phyloP scores from a whole-genome alignment of 2,113 vertebrate species.

The Aythya baeri region DNA sequence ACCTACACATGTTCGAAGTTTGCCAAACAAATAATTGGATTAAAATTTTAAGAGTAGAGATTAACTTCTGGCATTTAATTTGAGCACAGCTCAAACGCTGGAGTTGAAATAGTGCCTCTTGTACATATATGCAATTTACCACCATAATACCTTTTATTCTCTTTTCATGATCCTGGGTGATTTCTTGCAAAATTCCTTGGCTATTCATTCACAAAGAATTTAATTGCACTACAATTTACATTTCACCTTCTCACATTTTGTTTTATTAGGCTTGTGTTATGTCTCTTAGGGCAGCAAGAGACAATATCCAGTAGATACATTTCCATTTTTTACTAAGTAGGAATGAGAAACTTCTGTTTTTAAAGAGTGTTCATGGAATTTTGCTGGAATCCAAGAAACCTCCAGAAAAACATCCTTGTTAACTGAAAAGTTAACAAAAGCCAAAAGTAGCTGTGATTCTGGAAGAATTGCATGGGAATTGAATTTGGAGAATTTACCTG shows the following conservation, averaged over 20 bases:
- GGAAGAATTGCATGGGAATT: background rate
- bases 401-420: background rate
- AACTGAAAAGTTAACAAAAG: background rate
- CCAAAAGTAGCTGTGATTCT: background rate
- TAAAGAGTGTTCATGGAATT: background rate
- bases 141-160: background rate
- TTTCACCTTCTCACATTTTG: background rate
- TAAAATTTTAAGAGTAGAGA: background rate
- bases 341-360: background rate
- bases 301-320: background rate
- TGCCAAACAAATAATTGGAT: background rate
- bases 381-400: background rate
- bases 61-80: conserved; percentile 1
- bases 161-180: background rate
- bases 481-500: background rate
- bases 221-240: background rate
- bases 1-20: background rate
- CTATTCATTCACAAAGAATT: background rate
- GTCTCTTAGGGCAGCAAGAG: background rate
- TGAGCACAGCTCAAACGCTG: background rate
- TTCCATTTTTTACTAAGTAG: background rate
- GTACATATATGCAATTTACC: background rate
- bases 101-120: background rate
- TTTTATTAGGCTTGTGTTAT: background rate
- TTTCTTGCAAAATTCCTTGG: background rate